phyloP scores from a whole-genome alignment of 92 coral and sea anemone genomes.

The Muricea muricata region DNA sequence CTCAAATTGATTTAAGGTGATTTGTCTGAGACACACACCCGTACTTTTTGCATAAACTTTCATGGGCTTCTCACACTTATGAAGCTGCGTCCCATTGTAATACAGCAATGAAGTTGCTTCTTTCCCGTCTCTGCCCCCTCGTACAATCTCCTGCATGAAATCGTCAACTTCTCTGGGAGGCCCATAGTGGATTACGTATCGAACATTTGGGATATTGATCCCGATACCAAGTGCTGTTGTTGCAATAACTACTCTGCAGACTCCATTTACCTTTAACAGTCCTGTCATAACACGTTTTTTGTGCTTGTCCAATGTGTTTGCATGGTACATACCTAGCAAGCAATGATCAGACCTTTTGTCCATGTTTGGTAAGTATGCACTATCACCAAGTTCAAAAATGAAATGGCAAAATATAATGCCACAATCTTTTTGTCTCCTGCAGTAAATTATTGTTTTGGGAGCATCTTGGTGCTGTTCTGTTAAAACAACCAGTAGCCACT shows the following conservation, averaged over 20 bases:
- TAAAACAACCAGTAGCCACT: constrained; percentile 3
- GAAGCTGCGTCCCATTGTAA: constrained; percentile 36
- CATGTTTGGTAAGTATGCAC: constrained; percentile 46
- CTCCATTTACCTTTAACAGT: constrained; percentile 37
- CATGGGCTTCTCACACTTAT: constrained; percentile 48
- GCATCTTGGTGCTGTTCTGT: no score
- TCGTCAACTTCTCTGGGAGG: constrained; percentile 62
- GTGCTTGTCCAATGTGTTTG: constrained; percentile 34
- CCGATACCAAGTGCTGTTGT: constrained; percentile 76
- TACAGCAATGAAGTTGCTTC: constrained; percentile 28
- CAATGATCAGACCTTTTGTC: constrained; percentile 31
- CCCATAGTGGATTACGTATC: constrained; percentile 55
- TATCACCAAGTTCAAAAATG: constrained; percentile 47
- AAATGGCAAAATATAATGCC: constrained; percentile 67
- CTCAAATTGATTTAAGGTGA: constrained; percentile 50
- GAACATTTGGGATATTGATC: constrained; percentile 40
- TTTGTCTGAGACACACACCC: constrained; percentile 33
- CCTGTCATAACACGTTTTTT: constrained; percentile 7
- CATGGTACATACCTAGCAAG: constrained; percentile 48
- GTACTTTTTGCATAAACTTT: constrained; percentile 42
- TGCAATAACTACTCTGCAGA: constrained; percentile 70
- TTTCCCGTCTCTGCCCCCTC: constrained; percentile 51
- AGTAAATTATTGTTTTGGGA: constrained; percentile 50
- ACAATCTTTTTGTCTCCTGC: constrained; percentile 66
- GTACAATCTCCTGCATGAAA: constrained; percentile 64